Percentiles rank a stretch among this genome's conserved stretches.
Conservation (phyloP, 1,140 invertebrate genomes). For the Sesamia nonagrioides region DNA sequence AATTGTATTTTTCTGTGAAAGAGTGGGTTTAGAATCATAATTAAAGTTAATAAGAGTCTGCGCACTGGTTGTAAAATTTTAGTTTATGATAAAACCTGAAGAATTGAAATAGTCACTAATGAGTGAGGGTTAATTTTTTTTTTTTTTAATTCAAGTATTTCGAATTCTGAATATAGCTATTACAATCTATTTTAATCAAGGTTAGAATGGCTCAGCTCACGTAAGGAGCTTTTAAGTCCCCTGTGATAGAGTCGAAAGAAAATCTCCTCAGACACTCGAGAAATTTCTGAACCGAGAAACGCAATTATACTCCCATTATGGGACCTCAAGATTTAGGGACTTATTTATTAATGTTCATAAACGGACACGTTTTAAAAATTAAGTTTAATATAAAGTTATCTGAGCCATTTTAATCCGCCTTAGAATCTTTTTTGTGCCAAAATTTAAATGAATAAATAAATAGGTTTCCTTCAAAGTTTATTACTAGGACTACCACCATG, state of each 20-base stretch:
- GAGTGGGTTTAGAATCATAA: too few relatives aligned
- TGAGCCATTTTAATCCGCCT: too few relatives aligned
- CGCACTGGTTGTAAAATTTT: too few relatives aligned
- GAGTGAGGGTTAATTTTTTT: neutral
- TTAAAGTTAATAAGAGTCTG: too few relatives aligned
- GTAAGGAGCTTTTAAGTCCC: conserved; percentile 8
- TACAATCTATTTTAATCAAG: neutral
- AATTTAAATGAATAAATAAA: too few relatives aligned
- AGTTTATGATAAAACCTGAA: too few relatives aligned
- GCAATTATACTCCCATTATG: neutral
- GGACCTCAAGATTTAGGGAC: neutral
- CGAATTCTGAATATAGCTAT: neutral
- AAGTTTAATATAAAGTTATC: neutral
- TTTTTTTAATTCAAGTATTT: neutral
- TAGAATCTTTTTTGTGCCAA: too few relatives aligned
- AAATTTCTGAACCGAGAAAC: neutral
- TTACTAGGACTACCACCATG: too few relatives aligned
- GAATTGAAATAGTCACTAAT: neutral
- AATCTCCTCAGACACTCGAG: neutral
- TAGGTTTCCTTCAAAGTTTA: too few relatives aligned
- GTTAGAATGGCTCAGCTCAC: neutral
- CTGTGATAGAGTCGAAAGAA: neutral
- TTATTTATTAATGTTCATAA: neutral
- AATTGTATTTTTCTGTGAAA: too few relatives aligned
- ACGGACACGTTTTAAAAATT: neutral